Conservation (phyloP, 2,113 vertebrate species). For the Neoarius graeffei region DNA sequence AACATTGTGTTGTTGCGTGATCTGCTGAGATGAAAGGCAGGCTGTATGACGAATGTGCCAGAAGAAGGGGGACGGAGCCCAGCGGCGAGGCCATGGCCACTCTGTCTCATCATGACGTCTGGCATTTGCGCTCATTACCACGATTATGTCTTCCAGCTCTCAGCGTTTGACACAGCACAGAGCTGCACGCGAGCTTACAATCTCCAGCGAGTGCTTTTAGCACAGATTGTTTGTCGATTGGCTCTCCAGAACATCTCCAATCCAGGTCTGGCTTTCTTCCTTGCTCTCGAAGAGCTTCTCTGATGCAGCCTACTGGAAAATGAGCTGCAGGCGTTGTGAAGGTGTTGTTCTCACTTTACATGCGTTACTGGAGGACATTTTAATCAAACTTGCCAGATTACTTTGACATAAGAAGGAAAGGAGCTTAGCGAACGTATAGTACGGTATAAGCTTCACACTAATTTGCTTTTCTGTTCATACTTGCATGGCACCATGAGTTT, state of each 20-base stretch:
- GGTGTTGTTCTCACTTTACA: conserved; percentile 45
- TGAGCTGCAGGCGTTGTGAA: conserved; percentile 41
- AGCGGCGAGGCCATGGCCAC: conserved; percentile 10
- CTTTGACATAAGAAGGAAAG: conserved; percentile 31
- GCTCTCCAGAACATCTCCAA: conserved; percentile 26
- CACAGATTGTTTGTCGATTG: conserved; percentile 22
- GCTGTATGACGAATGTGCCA: conserved; percentile 27
- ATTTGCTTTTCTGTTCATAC: conserved; percentile 46
- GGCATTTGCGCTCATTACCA: conserved; percentile 49
- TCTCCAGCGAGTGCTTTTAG: neutral
- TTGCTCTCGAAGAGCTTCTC: conserved; percentile 14
- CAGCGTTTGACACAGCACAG: conserved; percentile 29
- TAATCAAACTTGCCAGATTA: conserved; percentile 44
- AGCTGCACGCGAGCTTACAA: neutral
- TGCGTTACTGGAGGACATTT: conserved; percentile 38
- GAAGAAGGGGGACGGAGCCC: conserved; percentile 8
- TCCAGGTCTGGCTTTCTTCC: conserved; percentile 27
- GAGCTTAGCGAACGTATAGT: conserved; percentile 41
- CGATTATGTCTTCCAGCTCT: conserved; percentile 51
- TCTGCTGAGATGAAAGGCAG: conserved; percentile 48
- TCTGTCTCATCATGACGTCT: conserved; percentile 26
- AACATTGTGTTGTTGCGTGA: conserved; percentile 43
- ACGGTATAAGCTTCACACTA: conserved; percentile 34
- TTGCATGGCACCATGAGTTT: conserved; percentile 6
- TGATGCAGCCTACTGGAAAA: conserved; percentile 43